These are phyloP conservation scores for Muschampia plurimacula DNA, from an alignment of 2,888 invertebrate genomes.

Conservation along the genomic window DNA sequence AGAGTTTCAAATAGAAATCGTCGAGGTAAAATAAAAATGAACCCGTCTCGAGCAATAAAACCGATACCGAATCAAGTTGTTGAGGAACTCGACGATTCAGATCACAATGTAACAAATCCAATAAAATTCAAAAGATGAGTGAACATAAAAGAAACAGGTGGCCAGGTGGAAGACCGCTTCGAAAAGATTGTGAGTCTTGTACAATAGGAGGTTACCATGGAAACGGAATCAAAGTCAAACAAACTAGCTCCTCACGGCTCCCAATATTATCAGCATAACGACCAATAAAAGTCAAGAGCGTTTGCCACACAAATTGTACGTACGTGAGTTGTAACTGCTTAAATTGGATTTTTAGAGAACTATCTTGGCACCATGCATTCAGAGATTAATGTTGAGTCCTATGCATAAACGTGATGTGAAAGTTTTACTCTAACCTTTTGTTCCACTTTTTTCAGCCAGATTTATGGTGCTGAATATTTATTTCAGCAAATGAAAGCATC, in stretches of 20 bases:
- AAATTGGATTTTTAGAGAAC: slow-evolving; percentile 59
- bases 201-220: slow-evolving; percentile 50
- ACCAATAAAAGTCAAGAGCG: slow-evolving; percentile 71
- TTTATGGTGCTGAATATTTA: slow-evolving; percentile 20
- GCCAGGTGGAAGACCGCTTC: slow-evolving; percentile 43
- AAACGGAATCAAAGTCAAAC: slow-evolving; percentile 50
- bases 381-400: slow-evolving; percentile 38
- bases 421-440: slow-evolving; percentile 29
- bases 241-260: slow-evolving; percentile 53
- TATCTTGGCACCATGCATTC: slow-evolving; percentile 47
- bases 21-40: slow-evolving; percentile 26
- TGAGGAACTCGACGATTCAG: slow-evolving; percentile 38
- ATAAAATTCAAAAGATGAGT: slow-evolving; percentile 48
- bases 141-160: slow-evolving; percentile 48
- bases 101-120: slow-evolving; percentile 41
- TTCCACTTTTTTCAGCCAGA: slow-evolving; percentile 23
- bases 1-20: slow-evolving; percentile 19
- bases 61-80: slow-evolving; percentile 36
- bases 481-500: slow-evolving; percentile 24
- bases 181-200: slow-evolving; percentile 43
- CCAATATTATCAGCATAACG: slow-evolving; percentile 70
- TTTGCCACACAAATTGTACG: slow-evolving; percentile 61
- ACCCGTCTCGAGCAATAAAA: slow-evolving; percentile 19
- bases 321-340: slow-evolving; percentile 56
- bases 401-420: slow-evolving; percentile 36